These are phyloP conservation scores for Drosophila lutescens DNA, from an alignment of 2,888 invertebrate genomes.

Conservation along the genomic window DNA sequence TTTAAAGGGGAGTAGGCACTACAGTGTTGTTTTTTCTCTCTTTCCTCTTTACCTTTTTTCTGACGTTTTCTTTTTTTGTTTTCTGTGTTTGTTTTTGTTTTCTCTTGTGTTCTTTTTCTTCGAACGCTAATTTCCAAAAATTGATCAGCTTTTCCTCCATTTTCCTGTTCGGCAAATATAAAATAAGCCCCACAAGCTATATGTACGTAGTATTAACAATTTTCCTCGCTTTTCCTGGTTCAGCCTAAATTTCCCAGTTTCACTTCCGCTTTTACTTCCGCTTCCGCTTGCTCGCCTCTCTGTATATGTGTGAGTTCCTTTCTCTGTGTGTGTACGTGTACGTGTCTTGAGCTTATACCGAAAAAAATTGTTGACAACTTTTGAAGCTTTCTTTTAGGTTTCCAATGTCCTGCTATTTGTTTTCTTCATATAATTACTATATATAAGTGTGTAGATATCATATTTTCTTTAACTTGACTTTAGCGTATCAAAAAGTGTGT, in stretches of 20 bases:
- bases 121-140: conserved; percentile 58
- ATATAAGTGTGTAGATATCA: conserved; percentile 32
- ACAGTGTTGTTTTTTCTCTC: conserved; percentile 76
- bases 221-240: conserved; percentile 39
- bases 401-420: conserved; percentile 46
- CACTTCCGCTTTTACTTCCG: background rate
- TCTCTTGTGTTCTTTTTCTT: conserved; percentile 23
- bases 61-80: conserved; percentile 45
- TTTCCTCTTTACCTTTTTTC: conserved; percentile 43
- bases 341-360: conserved; percentile 45
- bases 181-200: conserved; percentile 64
- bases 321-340: conserved; percentile 21
- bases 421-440: conserved; percentile 30
- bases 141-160: conserved; percentile 13
- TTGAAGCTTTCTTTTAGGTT: conserved; percentile 52
- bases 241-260: conserved; percentile 2
- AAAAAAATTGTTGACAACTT: conserved; percentile 42
- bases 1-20: conserved; percentile 82
- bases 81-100: conserved; percentile 23
- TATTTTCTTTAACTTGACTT: conserved; percentile 38
- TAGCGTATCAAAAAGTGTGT: conserved; percentile 61
- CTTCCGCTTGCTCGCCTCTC: conserved; percentile 10
- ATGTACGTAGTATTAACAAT: conserved; percentile 50
- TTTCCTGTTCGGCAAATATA: conserved; percentile 20
- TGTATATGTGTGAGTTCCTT: conserved; percentile 36